phyloP scores from a whole-genome alignment of 2,888 invertebrate species.

The Teleogryllus oceanicus region DNA sequence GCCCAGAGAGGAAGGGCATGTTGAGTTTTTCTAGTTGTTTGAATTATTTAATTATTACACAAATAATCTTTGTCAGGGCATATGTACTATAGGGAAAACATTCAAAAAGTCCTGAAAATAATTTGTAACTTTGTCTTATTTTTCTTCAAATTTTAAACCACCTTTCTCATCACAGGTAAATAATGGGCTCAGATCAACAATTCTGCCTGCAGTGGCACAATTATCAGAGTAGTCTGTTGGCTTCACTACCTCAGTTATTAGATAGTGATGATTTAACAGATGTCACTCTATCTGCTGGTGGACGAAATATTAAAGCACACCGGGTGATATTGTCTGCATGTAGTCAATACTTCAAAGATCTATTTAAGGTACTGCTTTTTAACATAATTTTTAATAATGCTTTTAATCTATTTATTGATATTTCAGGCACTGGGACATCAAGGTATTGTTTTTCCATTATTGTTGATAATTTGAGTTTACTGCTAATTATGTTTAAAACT shows the following conservation, averaged over 20 bases:
- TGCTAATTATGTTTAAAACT: no score
- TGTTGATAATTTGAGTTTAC: no score
- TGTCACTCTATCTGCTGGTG: constrained; percentile 81
- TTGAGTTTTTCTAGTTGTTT: no score
- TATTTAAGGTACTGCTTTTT: constrained; percentile 65
- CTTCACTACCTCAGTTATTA: constrained; percentile 72
- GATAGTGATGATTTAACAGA: constrained; percentile 80
- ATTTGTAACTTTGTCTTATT: not conserved
- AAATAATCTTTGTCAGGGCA: not conserved
- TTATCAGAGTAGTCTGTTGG: constrained; percentile 70
- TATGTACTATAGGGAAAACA: not conserved
- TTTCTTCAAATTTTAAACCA: no score
- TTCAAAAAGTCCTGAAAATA: not conserved
- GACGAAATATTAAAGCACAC: constrained; percentile 80
- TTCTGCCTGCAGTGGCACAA: constrained; percentile 85
- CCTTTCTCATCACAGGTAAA: not conserved
- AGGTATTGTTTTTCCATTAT: no score
- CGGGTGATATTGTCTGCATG: constrained; percentile 83
- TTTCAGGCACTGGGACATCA: no score
- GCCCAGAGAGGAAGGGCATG: no score
- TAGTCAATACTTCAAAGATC: constrained; percentile 84
- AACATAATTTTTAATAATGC: constrained; percentile 4
- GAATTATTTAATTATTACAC: no score
- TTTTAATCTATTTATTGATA: not conserved
- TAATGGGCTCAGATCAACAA: constrained; percentile 55